Conservation (phyloP, 1,140 invertebrate species). For the Neodiprion virginianus region DNA sequence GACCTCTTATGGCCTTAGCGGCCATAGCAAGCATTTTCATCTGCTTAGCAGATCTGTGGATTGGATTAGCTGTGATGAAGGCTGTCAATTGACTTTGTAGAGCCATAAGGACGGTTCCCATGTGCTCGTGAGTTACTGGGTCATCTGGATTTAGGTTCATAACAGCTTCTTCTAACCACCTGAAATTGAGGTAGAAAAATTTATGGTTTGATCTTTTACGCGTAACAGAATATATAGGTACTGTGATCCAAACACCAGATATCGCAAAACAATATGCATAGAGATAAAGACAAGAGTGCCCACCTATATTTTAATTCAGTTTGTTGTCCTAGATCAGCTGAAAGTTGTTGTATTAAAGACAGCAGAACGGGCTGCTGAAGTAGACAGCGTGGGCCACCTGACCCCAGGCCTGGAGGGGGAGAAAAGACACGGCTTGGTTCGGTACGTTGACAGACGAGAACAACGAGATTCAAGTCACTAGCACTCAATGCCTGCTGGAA, state of each 20-base stretch:
- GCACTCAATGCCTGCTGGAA: conserved; percentile 90
- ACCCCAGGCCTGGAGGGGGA: conserved; percentile 65
- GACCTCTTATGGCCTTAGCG: conserved; percentile 66
- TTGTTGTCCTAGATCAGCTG: conserved; percentile 82
- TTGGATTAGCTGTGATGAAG: conserved; percentile 75
- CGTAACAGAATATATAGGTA: conserved; percentile 26
- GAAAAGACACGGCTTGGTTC: conserved; percentile 80
- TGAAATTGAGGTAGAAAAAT: conserved; percentile 53
- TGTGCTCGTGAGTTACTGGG: conserved; percentile 82
- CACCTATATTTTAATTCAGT: conserved; percentile 91
- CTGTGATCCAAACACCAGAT: conserved; percentile 20
- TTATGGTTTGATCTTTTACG: conserved; percentile 20
- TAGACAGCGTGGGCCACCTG: conserved; percentile 45
- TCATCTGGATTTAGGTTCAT: conserved; percentile 80
- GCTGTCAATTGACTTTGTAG: conserved; percentile 76
- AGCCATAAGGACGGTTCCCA: conserved; percentile 78
- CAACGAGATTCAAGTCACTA: conserved; percentile 83
- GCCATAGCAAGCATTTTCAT: conserved; percentile 85
- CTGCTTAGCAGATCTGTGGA: conserved; percentile 70
- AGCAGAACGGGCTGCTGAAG: conserved; percentile 84
- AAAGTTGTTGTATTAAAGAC: conserved; percentile 91
- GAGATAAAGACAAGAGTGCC: conserved; percentile 23
- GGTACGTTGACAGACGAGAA: conserved; percentile 83
- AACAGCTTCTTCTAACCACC: conserved; percentile 88
- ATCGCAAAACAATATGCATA: conserved; percentile 23